These are phyloP conservation scores for Eciton burchellii DNA, from an alignment of 1,140 invertebrate species.

Conservation along the genomic window DNA sequence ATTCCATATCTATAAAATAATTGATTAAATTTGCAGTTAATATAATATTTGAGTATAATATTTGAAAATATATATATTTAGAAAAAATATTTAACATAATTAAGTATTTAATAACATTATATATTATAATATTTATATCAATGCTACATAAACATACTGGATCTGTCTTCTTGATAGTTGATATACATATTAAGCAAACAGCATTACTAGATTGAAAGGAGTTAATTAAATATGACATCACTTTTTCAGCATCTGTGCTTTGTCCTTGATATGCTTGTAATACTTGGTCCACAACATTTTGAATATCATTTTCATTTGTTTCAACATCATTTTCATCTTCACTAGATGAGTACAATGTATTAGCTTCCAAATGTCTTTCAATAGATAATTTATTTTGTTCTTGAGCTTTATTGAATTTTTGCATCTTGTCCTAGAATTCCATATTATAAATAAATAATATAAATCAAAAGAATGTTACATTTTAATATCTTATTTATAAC, in stretches of 20 bases:
- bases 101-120: constrained; percentile 10
- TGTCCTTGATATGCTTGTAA: constrained; percentile 83
- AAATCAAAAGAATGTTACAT: not conserved
- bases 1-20: constrained; percentile 92
- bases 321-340: constrained; percentile 84
- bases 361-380: constrained; percentile 86
- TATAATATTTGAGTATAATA: not conserved
- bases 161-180: constrained; percentile 92
- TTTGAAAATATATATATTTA: not conserved
- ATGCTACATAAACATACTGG: constrained; percentile 85
- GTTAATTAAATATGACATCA: constrained; percentile 91
- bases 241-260: constrained; percentile 86
- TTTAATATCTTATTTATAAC: not conserved
- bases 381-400: constrained; percentile 87
- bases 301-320: constrained; percentile 74
- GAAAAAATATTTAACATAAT: not conserved
- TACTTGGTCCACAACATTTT: constrained; percentile 78
- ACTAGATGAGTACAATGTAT: constrained; percentile 79
- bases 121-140: constrained; percentile 50
- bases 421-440: constrained; percentile 73
- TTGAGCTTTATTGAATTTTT: constrained; percentile 87
- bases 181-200: constrained; percentile 97
- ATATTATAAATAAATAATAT: not conserved
- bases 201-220: constrained; percentile 91
- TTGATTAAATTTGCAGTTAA: constrained; percentile 23